phyloP scores from a whole-genome alignment of 2,113 vertebrate species.

The Syrrhaptes paradoxus region DNA sequence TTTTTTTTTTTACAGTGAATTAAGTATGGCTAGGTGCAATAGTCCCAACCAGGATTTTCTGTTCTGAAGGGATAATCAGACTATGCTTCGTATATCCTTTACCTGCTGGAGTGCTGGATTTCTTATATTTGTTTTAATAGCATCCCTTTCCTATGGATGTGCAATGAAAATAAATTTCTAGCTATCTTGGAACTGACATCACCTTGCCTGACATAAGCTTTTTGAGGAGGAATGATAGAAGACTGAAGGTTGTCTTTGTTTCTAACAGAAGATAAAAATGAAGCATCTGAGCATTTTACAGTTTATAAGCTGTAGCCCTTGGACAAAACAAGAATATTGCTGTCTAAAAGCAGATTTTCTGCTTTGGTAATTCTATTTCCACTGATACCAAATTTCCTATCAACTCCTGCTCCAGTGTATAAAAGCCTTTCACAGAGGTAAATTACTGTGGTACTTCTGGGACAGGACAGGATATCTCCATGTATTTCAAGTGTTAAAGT shows the following conservation, averaged over 20 bases:
- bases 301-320: background rate
- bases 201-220: background rate
- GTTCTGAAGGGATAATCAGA: background rate
- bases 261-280: background rate
- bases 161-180: background rate
- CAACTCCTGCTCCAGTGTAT: background rate
- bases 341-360: background rate
- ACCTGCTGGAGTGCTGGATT: background rate
- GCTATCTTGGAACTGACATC: background rate
- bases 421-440: background rate
- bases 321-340: background rate
- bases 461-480: background rate
- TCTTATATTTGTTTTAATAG: background rate
- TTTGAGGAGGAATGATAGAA: background rate
- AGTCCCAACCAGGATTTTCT: background rate
- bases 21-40: background rate
- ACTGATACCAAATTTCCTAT: background rate
- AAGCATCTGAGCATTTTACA: background rate
- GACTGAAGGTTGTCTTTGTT: background rate
- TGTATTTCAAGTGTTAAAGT: background rate
- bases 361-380: background rate
- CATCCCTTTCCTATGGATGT: background rate
- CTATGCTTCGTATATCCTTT: background rate
- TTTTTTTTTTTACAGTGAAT: background rate
- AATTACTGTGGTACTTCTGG: background rate